Conservation (phyloP, 2,888 invertebrate species). For the Nycteola revayana region DNA sequence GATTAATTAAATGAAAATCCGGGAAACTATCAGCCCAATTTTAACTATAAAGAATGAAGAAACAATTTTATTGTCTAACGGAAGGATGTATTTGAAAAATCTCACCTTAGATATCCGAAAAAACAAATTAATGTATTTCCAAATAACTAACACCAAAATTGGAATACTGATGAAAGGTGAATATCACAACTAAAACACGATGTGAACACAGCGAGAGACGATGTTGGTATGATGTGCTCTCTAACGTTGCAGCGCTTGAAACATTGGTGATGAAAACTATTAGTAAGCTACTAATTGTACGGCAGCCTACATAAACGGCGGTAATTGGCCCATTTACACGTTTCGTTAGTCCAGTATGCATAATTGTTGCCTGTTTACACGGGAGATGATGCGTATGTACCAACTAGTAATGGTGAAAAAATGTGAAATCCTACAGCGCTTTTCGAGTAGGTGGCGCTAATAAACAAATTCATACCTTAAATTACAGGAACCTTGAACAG, state of each 20-base stretch:
- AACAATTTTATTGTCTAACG: no score
- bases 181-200: slow-evolving; percentile 32
- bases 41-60: no score
- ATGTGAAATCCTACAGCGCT: slow-evolving; percentile 43
- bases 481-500: no score
- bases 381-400: slow-evolving; percentile 62
- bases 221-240: slow-evolving; percentile 63
- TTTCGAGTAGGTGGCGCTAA: slow-evolving; percentile 39
- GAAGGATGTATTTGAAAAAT: no score
- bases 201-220: slow-evolving; percentile 63
- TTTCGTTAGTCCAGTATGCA: slow-evolving; percentile 75
- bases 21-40: not conserved
- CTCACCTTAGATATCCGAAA: no score
- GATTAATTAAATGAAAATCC: not conserved
- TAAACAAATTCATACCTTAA: slow-evolving; percentile 34
- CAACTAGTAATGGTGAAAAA: slow-evolving; percentile 53
- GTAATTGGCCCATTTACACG: slow-evolving; percentile 81
- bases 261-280: slow-evolving; percentile 79
- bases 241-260: slow-evolving; percentile 54
- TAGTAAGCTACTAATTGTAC: slow-evolving; percentile 78
- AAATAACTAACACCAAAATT: not conserved
- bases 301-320: slow-evolving; percentile 76
- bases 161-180: slow-evolving; percentile 1
- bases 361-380: slow-evolving; percentile 75
- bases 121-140: not conserved